Base-by-base conservation (phyloP, 2,113 vertebrate genomes). In the Panthera tigris region DNA sequence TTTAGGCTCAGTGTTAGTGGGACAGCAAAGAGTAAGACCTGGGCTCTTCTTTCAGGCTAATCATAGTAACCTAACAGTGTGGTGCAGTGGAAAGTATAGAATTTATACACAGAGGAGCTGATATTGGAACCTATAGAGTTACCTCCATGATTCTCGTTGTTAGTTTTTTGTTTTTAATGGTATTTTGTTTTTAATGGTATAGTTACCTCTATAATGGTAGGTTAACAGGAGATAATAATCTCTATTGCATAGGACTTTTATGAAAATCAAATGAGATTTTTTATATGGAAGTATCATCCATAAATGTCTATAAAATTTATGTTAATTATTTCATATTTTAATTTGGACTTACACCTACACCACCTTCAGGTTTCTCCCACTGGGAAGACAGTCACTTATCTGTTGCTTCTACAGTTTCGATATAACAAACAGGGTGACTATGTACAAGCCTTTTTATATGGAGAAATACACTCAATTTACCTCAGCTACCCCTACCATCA, bases 281-380 rank as follows among this genome's bases (percentile, higher is more conserved):
- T 80, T 81, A 33, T 65, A 69, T 79, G 27, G 74, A 95, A 91
- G 18, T n/a, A 93, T 74, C n/a, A 94, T 71, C 63, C 41, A 93
- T 33, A 65, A 89, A 82, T 61, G 65, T 5, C 80, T 88, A 48
- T 33, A 69, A 78, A 73, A 84, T 61, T 73, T 80, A 76, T 36
- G 16, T 41, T 80, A 76, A 41, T 27, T 84, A 88, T 76, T 94
- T 89, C 50, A 85, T 68, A 23, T 76, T 94, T 93, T 78, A 66
- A 85, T 91, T 80, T 95, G 52, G 23, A 83, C 85, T 88, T 93
- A 91, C 2, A 95, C 21, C 2, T 80, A 52, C 61, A 73, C 48
- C 55, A 74, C 39, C 41, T 45, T 68, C 0, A 66, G 5, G 6
- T 36, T 91, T 92, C 36, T 87, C 12, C 48, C 29, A 45, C 19